Base-by-base conservation (phyloP, 2,113 vertebrate species). In the Pholis gunnellus region DNA sequence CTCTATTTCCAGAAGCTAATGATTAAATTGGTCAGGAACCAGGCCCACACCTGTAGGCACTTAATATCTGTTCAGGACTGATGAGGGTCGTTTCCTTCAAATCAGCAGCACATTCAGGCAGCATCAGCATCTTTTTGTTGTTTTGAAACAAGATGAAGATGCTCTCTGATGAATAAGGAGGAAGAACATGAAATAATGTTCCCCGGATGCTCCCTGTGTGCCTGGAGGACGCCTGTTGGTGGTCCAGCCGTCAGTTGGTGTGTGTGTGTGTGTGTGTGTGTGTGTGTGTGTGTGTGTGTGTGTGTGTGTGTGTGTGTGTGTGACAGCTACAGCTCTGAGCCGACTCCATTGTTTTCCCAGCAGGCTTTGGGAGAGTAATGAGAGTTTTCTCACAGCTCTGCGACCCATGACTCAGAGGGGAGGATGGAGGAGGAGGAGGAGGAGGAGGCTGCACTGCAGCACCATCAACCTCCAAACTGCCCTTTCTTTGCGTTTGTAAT, bases 371-470 rank as follows among this genome's bases (percentile, higher is more conserved):
- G 81, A 29, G 46, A 0, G 38, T 91, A 87, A 88, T 87, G 81
- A 88, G 80, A 83, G 72, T 79, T 87, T 89, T 87, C 80, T 79
- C 78, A 46, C 84, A 81, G 83, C 83, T 88, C 69, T 70, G 63
- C 11, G 44, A 89, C 81, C 86, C 40, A 17, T 92, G 83, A 88
- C 82, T 83, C 78, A 87, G 79, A 78, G n/a, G 54, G 79, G 79
- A 63, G 84, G 73, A 71, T 29, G 78, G 46, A 85, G 76, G 68
- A 0, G n/a, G 50, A 2, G 68, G 54, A 14, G 70, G 72, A 22
- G 67, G 78, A 73, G 73, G 78, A 52, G 75, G 66, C 90, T 90
- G 89, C 89, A 91, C 81, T 91, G 91, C 81, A 60, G 71, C 81
- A 90, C 67, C 79, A 22, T 70, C 83, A 88, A 77, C 84, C 91